Base-by-base conservation (phyloP, 1,140 invertebrate genomes). In the Armadillidium nasatum region DNA sequence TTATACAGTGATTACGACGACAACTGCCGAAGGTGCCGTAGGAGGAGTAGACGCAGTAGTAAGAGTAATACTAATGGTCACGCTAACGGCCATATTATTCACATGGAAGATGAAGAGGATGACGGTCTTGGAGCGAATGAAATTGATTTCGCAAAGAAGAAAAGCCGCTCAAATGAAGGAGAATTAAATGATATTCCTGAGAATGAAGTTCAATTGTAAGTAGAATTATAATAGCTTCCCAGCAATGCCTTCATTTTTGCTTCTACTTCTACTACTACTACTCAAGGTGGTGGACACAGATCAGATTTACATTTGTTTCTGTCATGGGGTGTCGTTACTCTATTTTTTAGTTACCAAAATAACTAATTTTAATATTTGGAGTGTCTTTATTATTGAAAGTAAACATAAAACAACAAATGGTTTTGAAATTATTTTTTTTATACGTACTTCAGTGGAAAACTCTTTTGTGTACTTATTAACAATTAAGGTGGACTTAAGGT, bases 41-140 rank as follows among this genome's bases (percentile, higher is more conserved):
- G 50, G 50, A 60, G 50, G 50, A 60, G 50, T 60, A 60, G 50
- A 60, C 11, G 50, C 11, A 60, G 50, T 60, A 19, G 50, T 60
- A 60, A 60, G 50, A 60, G 19, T 60, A 60, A 60, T 19, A 60
- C 2, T 60, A 60, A 60, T 19, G 50, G 50, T 60, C 50, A 60
- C 50, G 50, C 50, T 13, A 60, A 60, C 50, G 50, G 50, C 50
- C 50, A 60, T 19, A 19, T 19, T 19, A 19, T 60, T 15, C 50
- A 19, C 11, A 19, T 60, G 11, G 50, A 60, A 60, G 19, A 60
- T 60, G 50, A 60, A 15, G 50, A 60, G 11, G 50, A 60, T 60
- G 50, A 60, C 19, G 50, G 19, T 60, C 19, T 60, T 15, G 50
- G 19, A 60, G 50, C 50, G 11, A 60, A 60, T 7, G 50, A 60